These are phyloP conservation scores for Halisarca cf. caerulea DNA, from an alignment of 37 sponge, comb jelly and placozoan genomes.

Conservation along the genomic window DNA sequence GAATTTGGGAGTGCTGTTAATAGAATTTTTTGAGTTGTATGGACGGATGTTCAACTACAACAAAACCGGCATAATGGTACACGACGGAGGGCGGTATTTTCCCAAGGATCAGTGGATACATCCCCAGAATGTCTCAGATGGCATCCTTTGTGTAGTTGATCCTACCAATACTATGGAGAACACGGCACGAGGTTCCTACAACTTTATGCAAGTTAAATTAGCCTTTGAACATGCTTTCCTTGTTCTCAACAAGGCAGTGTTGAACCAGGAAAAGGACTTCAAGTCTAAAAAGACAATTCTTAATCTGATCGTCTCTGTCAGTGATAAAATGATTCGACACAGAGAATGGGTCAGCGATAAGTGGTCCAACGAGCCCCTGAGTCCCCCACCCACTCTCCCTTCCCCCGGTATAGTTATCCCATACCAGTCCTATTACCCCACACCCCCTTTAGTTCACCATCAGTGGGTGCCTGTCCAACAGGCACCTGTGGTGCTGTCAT, in stretches of 20 bases:
- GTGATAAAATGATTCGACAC: constrained; percentile 64
- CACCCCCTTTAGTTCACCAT: too few relatives aligned
- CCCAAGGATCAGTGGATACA: constrained; percentile 48
- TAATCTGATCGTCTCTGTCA: constrained; percentile 51
- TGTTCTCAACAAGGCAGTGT: constrained; percentile 53
- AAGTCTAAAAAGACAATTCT: constrained; percentile 29
- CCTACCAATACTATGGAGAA: constrained; percentile 51
- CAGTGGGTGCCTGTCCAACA: too few relatives aligned
- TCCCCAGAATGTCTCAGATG: constrained; percentile 2
- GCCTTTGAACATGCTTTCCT: constrained; percentile 90
- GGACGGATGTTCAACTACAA: constrained; percentile 91
- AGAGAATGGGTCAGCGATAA: constrained; percentile 70
- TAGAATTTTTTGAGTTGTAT: constrained; percentile 98
- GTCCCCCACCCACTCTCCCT: too few relatives aligned
- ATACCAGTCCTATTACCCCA: too few relatives aligned
- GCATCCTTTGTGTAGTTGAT: constrained; percentile 43
- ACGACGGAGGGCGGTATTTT: constrained; percentile 87
- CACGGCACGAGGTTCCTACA: constrained; percentile 77
- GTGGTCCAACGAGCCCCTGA: constrained; percentile 33
- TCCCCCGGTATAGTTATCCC: too few relatives aligned
- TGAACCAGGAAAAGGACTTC: constrained; percentile 35
- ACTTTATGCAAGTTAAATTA: constrained; percentile 68
- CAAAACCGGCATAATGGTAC: constrained; percentile 77
- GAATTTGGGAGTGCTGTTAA: constrained; percentile 91
- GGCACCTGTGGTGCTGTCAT: too few relatives aligned